A percentile compares a stretch with the other conserved stretches of the same genome.
These are phyloP conservation scores for Carettochelys insculpta DNA, from an alignment of 2,113 vertebrate species.

Conservation along the genomic window DNA sequence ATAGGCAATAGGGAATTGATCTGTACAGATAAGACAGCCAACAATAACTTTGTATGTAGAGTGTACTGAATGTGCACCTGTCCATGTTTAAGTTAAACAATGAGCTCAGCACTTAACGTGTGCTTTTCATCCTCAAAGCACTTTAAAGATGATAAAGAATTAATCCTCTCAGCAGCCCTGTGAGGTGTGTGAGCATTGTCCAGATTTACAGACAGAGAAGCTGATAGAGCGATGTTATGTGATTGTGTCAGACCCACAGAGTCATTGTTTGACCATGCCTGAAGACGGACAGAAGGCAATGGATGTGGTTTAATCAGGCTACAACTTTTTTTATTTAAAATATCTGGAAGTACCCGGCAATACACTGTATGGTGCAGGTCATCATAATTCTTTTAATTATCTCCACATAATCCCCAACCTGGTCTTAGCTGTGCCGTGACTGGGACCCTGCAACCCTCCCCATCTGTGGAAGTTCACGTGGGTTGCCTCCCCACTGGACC, in stretches of 20 bases:
- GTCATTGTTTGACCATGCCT: background rate
- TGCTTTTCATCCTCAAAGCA: background rate
- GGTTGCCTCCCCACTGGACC: background rate
- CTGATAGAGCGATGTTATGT: background rate
- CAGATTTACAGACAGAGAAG: background rate
- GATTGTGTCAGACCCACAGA: background rate
- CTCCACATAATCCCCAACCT: background rate
- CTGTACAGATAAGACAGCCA: background rate
- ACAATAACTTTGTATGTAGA: background rate
- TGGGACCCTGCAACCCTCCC: background rate
- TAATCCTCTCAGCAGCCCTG: background rate
- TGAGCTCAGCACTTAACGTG: background rate
- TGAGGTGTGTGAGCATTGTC: background rate
- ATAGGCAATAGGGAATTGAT: rapidly evolving
- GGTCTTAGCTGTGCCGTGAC: no score
- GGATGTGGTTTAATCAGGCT: background rate
- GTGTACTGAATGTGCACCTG: background rate
- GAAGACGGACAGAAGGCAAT: background rate
- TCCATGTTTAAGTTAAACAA: background rate
- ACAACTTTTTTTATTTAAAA: background rate
- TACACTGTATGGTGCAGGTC: background rate
- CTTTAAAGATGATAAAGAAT: background rate
- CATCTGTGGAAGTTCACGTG: background rate
- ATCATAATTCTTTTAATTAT: background rate
- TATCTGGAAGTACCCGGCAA: background rate